Percentiles rank a stretch among this genome's conserved stretches.
phyloP scores from a whole-genome alignment of 1,140 invertebrate species.

The Cyclargus thomasi region DNA sequence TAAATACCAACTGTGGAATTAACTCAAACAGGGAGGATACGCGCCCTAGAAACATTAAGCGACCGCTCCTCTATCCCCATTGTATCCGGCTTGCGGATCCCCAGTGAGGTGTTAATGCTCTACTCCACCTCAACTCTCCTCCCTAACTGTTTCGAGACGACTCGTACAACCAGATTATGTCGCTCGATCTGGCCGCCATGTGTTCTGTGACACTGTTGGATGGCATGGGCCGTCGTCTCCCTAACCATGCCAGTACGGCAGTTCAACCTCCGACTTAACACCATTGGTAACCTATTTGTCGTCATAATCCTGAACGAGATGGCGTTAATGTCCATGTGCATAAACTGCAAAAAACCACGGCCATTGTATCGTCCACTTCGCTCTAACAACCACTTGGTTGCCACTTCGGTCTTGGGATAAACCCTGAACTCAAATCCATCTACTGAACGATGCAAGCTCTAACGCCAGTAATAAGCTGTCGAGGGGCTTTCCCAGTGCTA shows the following conservation, averaged over 20 bases:
- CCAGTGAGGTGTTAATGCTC: conserved; percentile 18
- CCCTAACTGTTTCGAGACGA: conserved; percentile 20
- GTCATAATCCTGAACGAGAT: conserved; percentile 35
- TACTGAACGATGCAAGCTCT: too few relatives aligned
- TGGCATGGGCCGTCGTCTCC: conserved; percentile 51
- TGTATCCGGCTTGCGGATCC: conserved; percentile 26
- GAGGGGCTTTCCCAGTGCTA: too few relatives aligned
- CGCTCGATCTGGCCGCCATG: conserved; percentile 46
- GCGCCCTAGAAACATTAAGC: neutral
- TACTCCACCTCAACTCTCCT: conserved; percentile 24
- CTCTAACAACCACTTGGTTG: conserved; percentile 23
- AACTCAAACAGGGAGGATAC: too few relatives aligned
- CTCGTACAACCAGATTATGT: conserved; percentile 31
- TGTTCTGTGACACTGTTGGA: conserved; percentile 50
- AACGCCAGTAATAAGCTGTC: too few relatives aligned
- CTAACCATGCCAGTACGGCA: conserved; percentile 44
- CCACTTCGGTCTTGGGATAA: too few relatives aligned
- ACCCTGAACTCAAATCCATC: too few relatives aligned
- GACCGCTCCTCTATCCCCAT: conserved; percentile 22
- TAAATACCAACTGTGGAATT: too few relatives aligned
- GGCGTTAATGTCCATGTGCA: conserved; percentile 36
- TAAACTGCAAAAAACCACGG: conserved; percentile 37
- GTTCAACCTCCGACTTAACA: conserved; percentile 26
- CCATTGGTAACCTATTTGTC: conserved; percentile 25
- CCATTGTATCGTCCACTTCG: conserved; percentile 25